Conservation (phyloP, 1,140 invertebrate species). For the Adelges cooleyi region DNA sequence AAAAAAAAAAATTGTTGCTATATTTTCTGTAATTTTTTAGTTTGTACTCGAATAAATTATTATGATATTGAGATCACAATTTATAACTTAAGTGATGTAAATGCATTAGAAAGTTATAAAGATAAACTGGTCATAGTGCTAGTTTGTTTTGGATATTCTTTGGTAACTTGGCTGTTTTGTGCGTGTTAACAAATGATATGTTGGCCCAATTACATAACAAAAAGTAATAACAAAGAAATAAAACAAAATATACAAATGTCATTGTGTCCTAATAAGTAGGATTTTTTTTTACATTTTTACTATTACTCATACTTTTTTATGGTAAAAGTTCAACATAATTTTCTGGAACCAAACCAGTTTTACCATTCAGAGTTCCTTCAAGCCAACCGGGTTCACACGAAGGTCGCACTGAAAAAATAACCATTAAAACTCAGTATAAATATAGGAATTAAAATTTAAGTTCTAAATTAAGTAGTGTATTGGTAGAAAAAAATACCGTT, state of each 20-base stretch:
- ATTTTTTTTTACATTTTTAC: not conserved
- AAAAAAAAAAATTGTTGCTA: not conserved
- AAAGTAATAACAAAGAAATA: slow-evolving; percentile 11
- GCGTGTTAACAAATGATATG: slow-evolving; percentile 23
- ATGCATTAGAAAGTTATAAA: not conserved
- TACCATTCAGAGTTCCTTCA: slow-evolving; percentile 86
- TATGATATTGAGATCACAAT: slow-evolving; percentile 3
- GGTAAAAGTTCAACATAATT: slow-evolving; percentile 89
- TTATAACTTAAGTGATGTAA: not conserved
- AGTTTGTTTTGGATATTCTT: not conserved
- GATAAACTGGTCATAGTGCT: not conserved
- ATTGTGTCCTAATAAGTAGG: not conserved
- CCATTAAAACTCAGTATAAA: not conserved
- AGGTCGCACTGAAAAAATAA: slow-evolving; percentile 58
- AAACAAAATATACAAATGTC: slow-evolving; percentile 2
- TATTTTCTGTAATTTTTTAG: not conserved
- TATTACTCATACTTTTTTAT: slow-evolving; percentile 37
- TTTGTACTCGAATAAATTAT: slow-evolving; percentile 8
- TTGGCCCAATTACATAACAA: slow-evolving; percentile 18
- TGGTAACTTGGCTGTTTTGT: slow-evolving; percentile 12
- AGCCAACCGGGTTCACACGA: slow-evolving; percentile 94
- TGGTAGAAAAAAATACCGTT: slow-evolving; percentile 58
- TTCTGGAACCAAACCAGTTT: slow-evolving; percentile 86
- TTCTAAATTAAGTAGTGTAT: not conserved
- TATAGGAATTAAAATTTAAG: not conserved